Evolutionary conservation across 1,140 invertebrate species (phyloP).

Genomic region (Calosoma granatense): DNA sequence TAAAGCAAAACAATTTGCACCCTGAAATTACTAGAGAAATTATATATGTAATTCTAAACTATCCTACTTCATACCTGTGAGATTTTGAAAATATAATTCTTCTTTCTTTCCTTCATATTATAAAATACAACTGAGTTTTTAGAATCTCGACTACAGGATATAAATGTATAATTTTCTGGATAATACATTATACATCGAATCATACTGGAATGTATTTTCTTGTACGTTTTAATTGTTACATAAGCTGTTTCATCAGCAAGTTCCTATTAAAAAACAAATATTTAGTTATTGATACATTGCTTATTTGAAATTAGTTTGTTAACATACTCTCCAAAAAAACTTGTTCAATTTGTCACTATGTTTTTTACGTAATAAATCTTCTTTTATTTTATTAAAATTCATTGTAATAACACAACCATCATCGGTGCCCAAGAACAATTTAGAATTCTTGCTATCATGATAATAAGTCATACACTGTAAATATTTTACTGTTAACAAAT

Average conservation of each 20-base stretch:
- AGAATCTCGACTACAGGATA: slow-evolving; percentile 41
- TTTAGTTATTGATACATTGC: slow-evolving; percentile 23
- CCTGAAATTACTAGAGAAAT: slow-evolving; percentile 29
- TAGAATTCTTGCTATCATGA: slow-evolving; percentile 20
- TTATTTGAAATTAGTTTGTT: slow-evolving; percentile 10
- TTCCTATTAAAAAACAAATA: slow-evolving; percentile 27
- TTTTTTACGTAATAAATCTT: slow-evolving; percentile 36
- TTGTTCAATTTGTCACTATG: slow-evolving; percentile 37
- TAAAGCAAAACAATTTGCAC: slow-evolving; percentile 39
- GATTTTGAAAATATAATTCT: slow-evolving; percentile 39
- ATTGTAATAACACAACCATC: slow-evolving; percentile 36
- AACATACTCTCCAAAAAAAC: slow-evolving; percentile 43
- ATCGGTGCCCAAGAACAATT: slow-evolving; percentile 39
- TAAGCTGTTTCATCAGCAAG: slow-evolving; percentile 36
- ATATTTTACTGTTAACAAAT: slow-evolving; percentile 7
- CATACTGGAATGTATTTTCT: slow-evolving; percentile 32
- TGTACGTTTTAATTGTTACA: slow-evolving; percentile 29
- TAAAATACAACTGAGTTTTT: slow-evolving; percentile 34
- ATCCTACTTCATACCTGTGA: slow-evolving; percentile 31
- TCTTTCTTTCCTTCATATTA: slow-evolving; percentile 33
- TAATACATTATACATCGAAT: slow-evolving; percentile 34
- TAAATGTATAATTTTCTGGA: slow-evolving; percentile 30
- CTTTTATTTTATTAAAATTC: slow-evolving; percentile 37
- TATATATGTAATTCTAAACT: background rate
- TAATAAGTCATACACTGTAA: slow-evolving; percentile 35